Evolutionary conservation across 1,140 invertebrate species (phyloP), one percentile per base, ranked within the genome.

Genomic region (Brachionus asplanchnoidis): DNA sequence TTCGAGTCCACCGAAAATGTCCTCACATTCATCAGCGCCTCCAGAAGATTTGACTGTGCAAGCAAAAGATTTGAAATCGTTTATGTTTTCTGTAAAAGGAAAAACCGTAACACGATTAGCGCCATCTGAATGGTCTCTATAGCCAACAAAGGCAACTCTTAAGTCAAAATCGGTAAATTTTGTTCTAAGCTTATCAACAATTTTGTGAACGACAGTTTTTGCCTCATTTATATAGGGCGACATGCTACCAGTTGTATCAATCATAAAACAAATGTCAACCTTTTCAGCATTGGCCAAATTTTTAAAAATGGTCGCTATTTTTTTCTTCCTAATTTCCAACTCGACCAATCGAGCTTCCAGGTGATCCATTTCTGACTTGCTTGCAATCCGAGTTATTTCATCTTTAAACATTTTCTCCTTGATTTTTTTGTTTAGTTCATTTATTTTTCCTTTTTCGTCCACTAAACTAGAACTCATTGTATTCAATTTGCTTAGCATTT

Each of bases 241-340:
- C 75, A 78, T 78, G n/a, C 75, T 78, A 56, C 75, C 75, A 53
- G 75, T 78, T 28, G 32, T 17, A 53, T 78, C 75, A 28, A 78
- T 53, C 26, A 78, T 50, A 32, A 78, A 78, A 56, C 75, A 78
- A 53, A 56, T 28, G n/a, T 78, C 75, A 53, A 78, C 75, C 42
- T 73, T 73, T 73, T 73, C 70, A 12, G 70, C 70, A 42, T 73
- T 17, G 36, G 32, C 14, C 11, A 73, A 73, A 23, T 73, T 40
- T 17, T 73, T 42, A 73, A 73, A 73, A 42, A 73, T 73, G 14
- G 36, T n/a, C 14, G 17, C 17, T 8, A 73, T 73, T 42, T n/a
- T 73, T 23, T 73, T 73, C 20, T 73, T 40, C 40, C 11, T 73
- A 17, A 73, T 26, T 73, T 73, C 70, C 36, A 73, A 44, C n/a